Conservation (phyloP, 2,888 invertebrate species). For the Drosophila pseudotalamancana region DNA sequence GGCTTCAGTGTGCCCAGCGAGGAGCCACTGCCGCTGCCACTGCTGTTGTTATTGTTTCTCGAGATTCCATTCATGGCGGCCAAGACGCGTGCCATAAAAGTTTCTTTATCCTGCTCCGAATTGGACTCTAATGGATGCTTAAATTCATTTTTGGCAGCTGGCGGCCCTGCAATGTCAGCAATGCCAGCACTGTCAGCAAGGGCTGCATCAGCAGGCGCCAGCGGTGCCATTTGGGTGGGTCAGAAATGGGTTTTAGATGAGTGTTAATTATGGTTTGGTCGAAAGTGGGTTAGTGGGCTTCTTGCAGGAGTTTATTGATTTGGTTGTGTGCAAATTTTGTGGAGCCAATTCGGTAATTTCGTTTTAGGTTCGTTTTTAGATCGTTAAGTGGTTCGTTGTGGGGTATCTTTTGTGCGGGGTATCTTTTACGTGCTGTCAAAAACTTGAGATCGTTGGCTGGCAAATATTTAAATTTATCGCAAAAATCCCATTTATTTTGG, state of each 20-base stretch:
- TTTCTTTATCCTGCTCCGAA: constrained; percentile 46
- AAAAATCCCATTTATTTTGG: constrained; percentile 58
- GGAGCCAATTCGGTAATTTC: constrained; percentile 34
- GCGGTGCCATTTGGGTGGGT: constrained; percentile 53
- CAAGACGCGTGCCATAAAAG: constrained; percentile 77
- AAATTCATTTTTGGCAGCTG: constrained; percentile 24
- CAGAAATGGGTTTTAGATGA: constrained; percentile 10
- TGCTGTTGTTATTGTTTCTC: constrained; percentile 41
- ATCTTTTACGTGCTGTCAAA: constrained; percentile 61
- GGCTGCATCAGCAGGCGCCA: constrained; percentile 62
- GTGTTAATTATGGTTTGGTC: constrained; percentile 27
- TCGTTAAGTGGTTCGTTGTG: constrained; percentile 31
- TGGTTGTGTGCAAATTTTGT: constrained; percentile 39
- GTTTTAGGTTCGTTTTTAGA: constrained; percentile 31
- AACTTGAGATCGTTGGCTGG: constrained; percentile 60
- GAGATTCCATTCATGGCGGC: constrained; percentile 73
- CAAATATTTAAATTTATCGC: constrained; percentile 52
- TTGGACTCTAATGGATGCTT: constrained; percentile 32
- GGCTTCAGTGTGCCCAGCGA: constrained; percentile 72
- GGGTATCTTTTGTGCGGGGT: constrained; percentile 19
- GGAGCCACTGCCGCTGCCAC: constrained; percentile 60
- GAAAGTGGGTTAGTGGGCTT: constrained; percentile 28
- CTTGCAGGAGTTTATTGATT: constrained; percentile 7
- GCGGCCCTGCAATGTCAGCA: constrained; percentile 54
- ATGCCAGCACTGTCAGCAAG: constrained; percentile 47